Conservation (phyloP, 37 sponge, comb jelly and placozoan species). For the Ephydatia muelleri region DNA sequence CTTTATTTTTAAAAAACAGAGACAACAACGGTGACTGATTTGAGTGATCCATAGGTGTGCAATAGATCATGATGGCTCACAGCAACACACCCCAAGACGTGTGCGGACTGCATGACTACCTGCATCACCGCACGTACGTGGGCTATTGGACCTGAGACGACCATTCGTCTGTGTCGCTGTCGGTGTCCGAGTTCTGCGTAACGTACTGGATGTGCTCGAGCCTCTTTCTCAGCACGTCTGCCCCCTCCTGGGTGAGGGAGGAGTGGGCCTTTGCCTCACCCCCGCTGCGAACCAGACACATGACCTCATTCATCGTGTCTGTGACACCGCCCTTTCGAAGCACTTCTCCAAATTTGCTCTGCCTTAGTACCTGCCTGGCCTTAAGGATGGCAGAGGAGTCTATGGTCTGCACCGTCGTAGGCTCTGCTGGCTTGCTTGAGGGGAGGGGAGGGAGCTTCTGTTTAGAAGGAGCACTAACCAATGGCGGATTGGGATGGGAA, state of each 20-base stretch:
- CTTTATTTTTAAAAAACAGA: too few relatives aligned
- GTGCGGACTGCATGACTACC: too few relatives aligned
- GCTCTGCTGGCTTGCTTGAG: background rate
- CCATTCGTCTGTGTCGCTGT: background rate
- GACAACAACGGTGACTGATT: too few relatives aligned
- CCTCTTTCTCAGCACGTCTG: slow-evolving; percentile 3
- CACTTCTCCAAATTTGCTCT: slow-evolving; percentile 11
- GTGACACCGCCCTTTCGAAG: background rate
- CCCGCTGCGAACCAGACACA: slow-evolving; percentile 9
- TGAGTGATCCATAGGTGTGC: too few relatives aligned
- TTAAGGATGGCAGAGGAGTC: slow-evolving; percentile 17
- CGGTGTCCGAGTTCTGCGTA: background rate
- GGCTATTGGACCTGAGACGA: too few relatives aligned
- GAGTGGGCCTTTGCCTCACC: slow-evolving; percentile 1
- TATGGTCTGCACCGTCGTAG: background rate
- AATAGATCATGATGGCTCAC: too few relatives aligned
- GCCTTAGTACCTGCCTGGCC: slow-evolving; percentile 15
- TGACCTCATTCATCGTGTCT: background rate
- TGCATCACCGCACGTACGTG: too few relatives aligned
- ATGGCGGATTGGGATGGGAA: background rate
- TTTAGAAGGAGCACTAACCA: background rate
- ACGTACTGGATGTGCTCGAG: slow-evolving; percentile 10
- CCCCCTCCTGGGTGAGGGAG: slow-evolving; percentile 7
- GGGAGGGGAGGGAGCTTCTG: background rate
- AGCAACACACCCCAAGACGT: too few relatives aligned